These are phyloP conservation scores for Periplaneta americana DNA, from an alignment of 1,140 invertebrate genomes.

Conservation along the genomic window DNA sequence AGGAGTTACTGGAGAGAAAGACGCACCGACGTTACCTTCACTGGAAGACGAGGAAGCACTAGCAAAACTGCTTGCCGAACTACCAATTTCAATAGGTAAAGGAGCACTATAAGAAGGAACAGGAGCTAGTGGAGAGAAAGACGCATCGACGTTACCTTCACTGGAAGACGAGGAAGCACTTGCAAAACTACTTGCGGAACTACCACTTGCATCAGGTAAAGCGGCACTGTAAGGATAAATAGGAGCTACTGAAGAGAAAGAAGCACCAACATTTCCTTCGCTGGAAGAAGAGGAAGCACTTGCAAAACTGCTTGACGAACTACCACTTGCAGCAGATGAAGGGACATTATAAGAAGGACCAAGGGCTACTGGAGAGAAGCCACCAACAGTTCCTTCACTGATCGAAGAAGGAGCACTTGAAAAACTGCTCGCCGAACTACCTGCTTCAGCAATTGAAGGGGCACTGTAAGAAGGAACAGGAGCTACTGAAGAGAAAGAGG, in stretches of 20 bases:
- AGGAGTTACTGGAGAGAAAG: not conserved
- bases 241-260: not conserved
- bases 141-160: not conserved
- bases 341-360: not conserved
- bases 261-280: not conserved
- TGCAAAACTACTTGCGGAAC: not conserved
- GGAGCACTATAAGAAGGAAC: not conserved
- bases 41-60: not conserved
- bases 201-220: too few species aligned
- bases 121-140: not conserved
- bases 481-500: too few species aligned
- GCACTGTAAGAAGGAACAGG: too few species aligned
- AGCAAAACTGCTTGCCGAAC: not conserved
- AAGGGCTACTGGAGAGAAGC: too few species aligned
- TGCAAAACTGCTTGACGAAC: not conserved
- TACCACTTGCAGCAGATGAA: not conserved
- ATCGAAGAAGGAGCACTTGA: not conserved
- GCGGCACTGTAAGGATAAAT: not conserved
- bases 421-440: not conserved
- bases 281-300: not conserved
- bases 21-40: not conserved
- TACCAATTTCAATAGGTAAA: not conserved
- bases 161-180: not conserved
- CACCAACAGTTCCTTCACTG: not conserved
- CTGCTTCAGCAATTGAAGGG: not conserved